Evolutionary conservation across 2,797 vertebrate genomes (phyloP).

Genomic region (Lagodon rhomboides): DNA sequence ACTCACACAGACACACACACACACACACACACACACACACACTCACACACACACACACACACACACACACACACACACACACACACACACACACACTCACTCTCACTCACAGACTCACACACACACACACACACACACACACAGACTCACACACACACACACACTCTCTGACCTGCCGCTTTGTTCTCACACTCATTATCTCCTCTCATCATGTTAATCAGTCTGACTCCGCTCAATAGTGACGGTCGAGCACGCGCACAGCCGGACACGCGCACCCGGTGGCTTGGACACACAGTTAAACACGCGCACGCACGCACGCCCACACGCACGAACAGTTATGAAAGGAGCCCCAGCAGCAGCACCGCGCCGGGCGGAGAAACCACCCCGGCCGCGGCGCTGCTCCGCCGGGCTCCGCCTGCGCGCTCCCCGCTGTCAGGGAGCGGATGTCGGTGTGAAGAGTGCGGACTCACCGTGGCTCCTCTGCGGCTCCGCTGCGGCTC

Average conservation of each 20-base stretch:
- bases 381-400: neutral
- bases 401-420: neutral
- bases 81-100: neutral
- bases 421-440: slow-evolving; percentile 3
- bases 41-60: neutral
- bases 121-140: no score
- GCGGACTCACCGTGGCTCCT: slow-evolving; percentile 68
- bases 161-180: slow-evolving; percentile 33
- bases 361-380: neutral
- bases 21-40: no score
- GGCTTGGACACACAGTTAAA: neutral
- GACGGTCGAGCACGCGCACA: slow-evolving; percentile 13
- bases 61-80: neutral
- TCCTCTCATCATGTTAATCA: slow-evolving; percentile 61
- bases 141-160: no score
- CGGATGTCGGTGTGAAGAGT: slow-evolving; percentile 25
- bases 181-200: slow-evolving; percentile 62
- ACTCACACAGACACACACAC: no score
- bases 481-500: slow-evolving; percentile 16
- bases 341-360: neutral
- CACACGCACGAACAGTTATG: neutral
- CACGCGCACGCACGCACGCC: neutral
- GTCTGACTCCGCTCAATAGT: slow-evolving; percentile 37
- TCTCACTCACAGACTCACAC: no score
- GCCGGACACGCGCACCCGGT: slow-evolving; percentile 1